These are phyloP conservation scores for Zhuqinia jingwanae DNA, from an alignment of 2,888 invertebrate genomes.

Conservation along the genomic window DNA sequence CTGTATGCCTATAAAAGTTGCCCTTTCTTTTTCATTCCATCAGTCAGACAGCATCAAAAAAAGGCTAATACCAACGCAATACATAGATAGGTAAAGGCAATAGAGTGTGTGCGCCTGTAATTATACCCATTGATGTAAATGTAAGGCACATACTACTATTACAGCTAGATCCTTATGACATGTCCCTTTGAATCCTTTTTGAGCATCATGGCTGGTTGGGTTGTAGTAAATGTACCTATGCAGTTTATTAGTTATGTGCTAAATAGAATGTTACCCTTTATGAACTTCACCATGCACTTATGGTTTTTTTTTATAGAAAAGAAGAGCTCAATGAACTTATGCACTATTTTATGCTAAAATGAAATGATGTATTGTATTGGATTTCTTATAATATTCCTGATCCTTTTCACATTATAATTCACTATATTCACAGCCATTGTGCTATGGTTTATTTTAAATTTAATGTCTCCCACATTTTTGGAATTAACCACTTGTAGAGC, in stretches of 20 bases:
- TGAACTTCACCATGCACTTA: not conserved
- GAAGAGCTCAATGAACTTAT: constrained; percentile 26
- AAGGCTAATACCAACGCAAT: not conserved
- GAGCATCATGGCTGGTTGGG: too few relatives aligned
- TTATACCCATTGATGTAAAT: not conserved
- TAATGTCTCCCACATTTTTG: too few relatives aligned
- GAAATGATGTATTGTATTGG: not conserved
- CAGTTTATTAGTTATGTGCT: not conserved
- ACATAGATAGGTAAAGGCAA: not conserved
- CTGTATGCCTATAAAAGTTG: not conserved
- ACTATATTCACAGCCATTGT: too few relatives aligned
- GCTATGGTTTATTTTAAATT: not conserved
- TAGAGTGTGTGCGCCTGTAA: not conserved
- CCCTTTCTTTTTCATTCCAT: constrained; percentile 23
- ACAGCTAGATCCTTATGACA: not conserved
- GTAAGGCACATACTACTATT: not conserved
- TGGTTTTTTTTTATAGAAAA: not conserved
- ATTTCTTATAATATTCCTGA: not conserved
- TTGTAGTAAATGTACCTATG: not conserved
- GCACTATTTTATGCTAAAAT: constrained; percentile 16
- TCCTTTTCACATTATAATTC: not conserved
- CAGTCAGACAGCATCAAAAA: not conserved
- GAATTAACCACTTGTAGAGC: too few relatives aligned
- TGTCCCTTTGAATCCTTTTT: not conserved
- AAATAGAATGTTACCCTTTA: constrained; percentile 7